These are phyloP conservation scores for Leptodactylus fallax DNA, from an alignment of 2,797 vertebrate species.

Conservation along the genomic window DNA sequence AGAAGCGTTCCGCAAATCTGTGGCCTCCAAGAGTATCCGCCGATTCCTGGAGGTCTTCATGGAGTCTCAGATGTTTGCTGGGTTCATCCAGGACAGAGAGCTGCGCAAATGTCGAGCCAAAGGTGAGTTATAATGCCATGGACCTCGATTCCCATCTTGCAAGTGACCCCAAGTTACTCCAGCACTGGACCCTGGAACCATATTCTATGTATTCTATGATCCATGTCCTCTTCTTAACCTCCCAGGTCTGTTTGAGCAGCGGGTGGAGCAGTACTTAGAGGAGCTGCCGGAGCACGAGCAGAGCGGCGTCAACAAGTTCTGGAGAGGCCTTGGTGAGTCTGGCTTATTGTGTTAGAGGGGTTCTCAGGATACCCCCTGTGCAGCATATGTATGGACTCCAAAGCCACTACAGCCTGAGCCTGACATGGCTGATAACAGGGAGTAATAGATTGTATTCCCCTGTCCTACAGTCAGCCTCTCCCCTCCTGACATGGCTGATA, in stretches of 20 bases:
- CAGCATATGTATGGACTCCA: too few relatives aligned
- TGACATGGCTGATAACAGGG: neutral
- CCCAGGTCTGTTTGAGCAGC: conserved; percentile 94
- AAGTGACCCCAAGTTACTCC: neutral
- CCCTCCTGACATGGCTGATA: too few relatives aligned
- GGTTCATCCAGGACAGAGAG: conserved; percentile 98
- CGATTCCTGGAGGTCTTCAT: conserved; percentile 98
- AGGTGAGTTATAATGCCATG: conserved; percentile 76
- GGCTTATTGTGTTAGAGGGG: too few relatives aligned
- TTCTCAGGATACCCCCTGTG: too few relatives aligned
- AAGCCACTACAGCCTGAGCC: too few relatives aligned
- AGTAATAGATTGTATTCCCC: too few relatives aligned
- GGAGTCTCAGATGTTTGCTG: conserved; percentile 99
- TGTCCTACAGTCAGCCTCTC: too few relatives aligned
- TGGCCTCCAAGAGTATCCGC: conserved; percentile 96
- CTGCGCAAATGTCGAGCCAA: conserved; percentile 95
- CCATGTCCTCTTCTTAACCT: neutral
- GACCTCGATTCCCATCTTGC: neutral
- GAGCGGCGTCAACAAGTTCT: conserved; percentile 97
- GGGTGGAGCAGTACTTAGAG: conserved; percentile 96
- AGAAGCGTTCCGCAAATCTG: conserved; percentile 96
- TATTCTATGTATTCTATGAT: neutral
- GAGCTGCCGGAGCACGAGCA: conserved; percentile 97
- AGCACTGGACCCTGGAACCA: neutral
- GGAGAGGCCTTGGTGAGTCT: conserved; percentile 93